phyloP scores from a whole-genome alignment of 1,140 invertebrate species.

The Penaeus chinensis region DNA sequence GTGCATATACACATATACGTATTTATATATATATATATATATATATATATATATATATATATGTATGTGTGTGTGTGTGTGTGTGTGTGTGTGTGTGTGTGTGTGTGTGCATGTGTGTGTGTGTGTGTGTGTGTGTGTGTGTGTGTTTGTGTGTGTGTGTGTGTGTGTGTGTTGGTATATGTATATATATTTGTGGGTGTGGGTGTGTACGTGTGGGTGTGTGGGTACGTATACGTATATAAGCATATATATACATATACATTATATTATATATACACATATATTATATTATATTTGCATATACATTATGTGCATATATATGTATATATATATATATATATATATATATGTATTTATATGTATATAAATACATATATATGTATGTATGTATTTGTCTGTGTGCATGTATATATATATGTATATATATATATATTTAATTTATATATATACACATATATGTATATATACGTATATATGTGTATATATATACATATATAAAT shows the following conservation, averaged over 20 bases:
- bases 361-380: not conserved
- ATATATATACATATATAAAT: constrained; percentile 11
- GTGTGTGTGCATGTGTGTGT: not conserved
- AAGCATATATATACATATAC: not conserved
- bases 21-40: constrained; percentile 14
- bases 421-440: constrained; percentile 14
- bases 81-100: constrained; percentile 4
- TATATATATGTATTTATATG: constrained; percentile 4
- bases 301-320: constrained; percentile 10
- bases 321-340: not conserved
- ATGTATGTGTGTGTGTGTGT: not conserved
- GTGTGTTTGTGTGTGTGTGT: not conserved
- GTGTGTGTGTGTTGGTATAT: not conserved
- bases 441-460: constrained; percentile 4
- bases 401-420: constrained; percentile 10
- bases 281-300: constrained; percentile 16
- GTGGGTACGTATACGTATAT: not conserved
- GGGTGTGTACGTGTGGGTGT: not conserved
- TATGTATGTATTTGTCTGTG: constrained; percentile 3
- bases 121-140: not conserved
- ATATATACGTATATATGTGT: not conserved
- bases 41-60: constrained; percentile 14
- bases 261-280: constrained; percentile 21
- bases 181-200: not conserved
- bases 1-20: not conserved